Percentiles rank a stretch among this genome's conserved stretches.
Conservation (phyloP, 2,113 vertebrate genomes). For the Rhizomys pruinosus region DNA sequence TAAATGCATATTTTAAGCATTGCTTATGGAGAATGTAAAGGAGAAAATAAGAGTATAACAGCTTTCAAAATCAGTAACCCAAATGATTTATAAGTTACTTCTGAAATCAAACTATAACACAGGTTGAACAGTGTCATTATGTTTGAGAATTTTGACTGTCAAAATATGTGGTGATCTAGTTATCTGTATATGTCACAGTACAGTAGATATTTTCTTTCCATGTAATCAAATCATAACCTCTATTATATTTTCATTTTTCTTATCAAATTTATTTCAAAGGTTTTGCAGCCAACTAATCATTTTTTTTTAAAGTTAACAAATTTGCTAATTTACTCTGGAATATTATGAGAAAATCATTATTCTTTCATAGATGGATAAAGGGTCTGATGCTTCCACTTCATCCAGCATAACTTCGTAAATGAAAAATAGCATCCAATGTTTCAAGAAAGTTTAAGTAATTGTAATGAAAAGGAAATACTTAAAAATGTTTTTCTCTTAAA, state of each 20-base stretch:
- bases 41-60: neutral
- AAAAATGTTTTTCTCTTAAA: neutral
- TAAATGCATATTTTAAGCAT: neutral
- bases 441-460: neutral
- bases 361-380: neutral
- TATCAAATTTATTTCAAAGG: neutral
- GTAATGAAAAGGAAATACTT: neutral
- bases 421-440: neutral
- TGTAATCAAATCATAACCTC: neutral
- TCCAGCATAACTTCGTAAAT: neutral
- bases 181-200: neutral
- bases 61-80: neutral
- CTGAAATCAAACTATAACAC: too few species aligned
- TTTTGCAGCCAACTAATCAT: neutral
- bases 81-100: neutral
- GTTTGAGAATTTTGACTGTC: neutral
- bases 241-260: neutral
- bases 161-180: neutral
- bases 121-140: neutral
- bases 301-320: neutral
- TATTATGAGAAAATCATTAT: neutral
- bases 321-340: neutral
- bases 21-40: neutral
- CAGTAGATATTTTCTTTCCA: too few species aligned
- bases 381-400: neutral